Evolutionary conservation across 2,888 invertebrate genomes (phyloP).

Genomic region (Eudemis profundana): DNA sequence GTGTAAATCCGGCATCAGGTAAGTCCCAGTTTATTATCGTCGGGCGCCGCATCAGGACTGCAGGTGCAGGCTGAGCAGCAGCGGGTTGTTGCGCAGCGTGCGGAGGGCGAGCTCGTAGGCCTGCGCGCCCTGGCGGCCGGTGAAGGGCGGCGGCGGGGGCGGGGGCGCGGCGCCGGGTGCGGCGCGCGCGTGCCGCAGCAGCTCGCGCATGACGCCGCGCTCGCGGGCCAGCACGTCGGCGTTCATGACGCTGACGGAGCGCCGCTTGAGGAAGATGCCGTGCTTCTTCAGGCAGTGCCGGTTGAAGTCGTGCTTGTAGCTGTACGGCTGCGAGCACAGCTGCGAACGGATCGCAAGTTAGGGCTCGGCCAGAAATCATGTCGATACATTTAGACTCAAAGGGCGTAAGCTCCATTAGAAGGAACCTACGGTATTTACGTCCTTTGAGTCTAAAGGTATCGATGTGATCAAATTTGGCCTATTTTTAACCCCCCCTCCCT

Average conservation of each 20-base stretch:
- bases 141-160: constrained; percentile 62
- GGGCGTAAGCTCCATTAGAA: no score
- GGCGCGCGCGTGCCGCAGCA: constrained; percentile 59
- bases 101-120: constrained; percentile 64
- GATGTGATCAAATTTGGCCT: no score
- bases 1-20: no score
- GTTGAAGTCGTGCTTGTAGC: constrained; percentile 74
- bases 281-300: constrained; percentile 75
- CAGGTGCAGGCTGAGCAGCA: constrained; percentile 53
- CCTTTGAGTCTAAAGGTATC: no score
- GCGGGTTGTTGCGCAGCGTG: constrained; percentile 56
- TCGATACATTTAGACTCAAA: neutral
- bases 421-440: no score
- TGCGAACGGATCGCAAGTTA: constrained; percentile 48
- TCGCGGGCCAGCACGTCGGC: constrained; percentile 67
- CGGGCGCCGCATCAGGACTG: constrained; percentile 25
- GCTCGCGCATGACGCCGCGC: constrained; percentile 61
- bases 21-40: no score
- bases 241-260: constrained; percentile 67
- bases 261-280: constrained; percentile 67
- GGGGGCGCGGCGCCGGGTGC: constrained; percentile 54
- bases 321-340: constrained; percentile 75
- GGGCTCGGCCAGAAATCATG: no score
- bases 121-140: constrained; percentile 60
- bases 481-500: no score